Percentiles rank a stretch among this genome's conserved stretches.
phyloP scores from a whole-genome alignment of 2,113 vertebrate species.

The Budorcas taxicolor region DNA sequence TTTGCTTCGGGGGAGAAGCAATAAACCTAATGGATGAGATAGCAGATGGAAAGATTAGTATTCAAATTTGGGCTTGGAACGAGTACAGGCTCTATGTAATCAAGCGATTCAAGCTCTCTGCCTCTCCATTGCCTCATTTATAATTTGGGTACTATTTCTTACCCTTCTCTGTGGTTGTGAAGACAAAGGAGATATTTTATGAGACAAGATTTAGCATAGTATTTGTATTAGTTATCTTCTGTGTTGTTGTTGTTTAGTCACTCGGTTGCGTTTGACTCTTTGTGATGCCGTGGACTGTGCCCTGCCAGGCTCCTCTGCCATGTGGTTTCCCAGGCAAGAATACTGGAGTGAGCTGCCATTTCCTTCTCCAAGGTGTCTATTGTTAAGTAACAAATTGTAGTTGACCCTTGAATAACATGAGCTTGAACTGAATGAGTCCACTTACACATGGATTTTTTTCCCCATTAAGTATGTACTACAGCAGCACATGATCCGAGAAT shows the following conservation, averaged over 20 bases:
- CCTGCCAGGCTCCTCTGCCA: neutral
- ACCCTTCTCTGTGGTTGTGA: neutral
- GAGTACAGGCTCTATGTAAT: neutral
- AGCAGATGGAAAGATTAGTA: neutral
- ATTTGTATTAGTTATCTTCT: neutral
- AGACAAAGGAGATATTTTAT: neutral
- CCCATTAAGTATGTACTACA: neutral
- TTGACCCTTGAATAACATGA: neutral
- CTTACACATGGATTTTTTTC: neutral
- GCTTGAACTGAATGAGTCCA: neutral
- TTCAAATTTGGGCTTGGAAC: neutral
- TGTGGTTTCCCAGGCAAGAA: neutral
- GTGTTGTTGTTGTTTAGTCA: neutral
- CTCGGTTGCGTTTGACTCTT: accelerated
- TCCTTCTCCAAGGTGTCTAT: neutral
- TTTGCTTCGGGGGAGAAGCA: neutral
- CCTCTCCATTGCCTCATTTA: neutral
- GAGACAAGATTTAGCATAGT: neutral
- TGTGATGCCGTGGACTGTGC: accelerated
- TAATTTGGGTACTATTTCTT: neutral
- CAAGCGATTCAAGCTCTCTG: neutral
- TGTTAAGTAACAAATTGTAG: neutral
- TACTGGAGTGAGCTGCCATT: neutral
- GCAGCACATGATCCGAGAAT: neutral
- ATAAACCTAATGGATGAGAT: neutral